A percentile compares a stretch with the other conserved stretches of the same genome.
Conservation (phyloP, 2,113 vertebrate genomes). For the Pyrgilauda ruficollis region DNA sequence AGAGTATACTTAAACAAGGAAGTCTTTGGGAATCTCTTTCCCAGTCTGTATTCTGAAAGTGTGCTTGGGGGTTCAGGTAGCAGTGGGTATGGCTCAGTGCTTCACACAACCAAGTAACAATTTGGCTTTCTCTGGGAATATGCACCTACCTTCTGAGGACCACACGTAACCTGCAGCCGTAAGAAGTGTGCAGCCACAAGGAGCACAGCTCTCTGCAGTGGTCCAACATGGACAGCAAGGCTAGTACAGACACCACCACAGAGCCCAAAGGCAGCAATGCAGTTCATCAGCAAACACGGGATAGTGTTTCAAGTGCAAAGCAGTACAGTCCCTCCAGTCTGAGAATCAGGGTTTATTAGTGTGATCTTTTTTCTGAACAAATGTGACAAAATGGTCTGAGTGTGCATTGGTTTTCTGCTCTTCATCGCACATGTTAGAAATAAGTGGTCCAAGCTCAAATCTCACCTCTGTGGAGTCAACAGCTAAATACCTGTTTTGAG, state of each 20-base stretch:
- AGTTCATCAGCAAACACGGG: not conserved
- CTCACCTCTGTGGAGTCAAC: not conserved
- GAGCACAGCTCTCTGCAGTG: not conserved
- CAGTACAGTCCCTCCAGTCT: not conserved
- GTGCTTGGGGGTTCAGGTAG: not conserved
- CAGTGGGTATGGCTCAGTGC: no score
- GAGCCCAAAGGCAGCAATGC: not conserved
- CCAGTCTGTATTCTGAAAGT: not conserved
- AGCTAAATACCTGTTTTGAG: not conserved
- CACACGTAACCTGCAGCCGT: not conserved
- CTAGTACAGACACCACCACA: not conserved
- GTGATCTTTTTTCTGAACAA: not conserved
- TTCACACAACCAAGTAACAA: not conserved
- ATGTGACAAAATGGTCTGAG: not conserved
- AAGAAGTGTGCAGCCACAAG: not conserved
- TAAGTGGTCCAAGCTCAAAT: not conserved
- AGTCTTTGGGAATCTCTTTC: not conserved
- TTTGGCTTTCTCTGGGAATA: not conserved
- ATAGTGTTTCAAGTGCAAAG: not conserved
- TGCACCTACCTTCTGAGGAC: not conserved
- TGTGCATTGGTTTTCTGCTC: not conserved
- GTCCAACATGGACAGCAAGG: accelerated
- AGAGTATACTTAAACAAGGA: not conserved
- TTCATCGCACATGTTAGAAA: not conserved
- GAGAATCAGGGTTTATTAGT: not conserved